A percentile compares a stretch with the other conserved stretches of the same genome.
Conservation (phyloP, 2,797 vertebrate genomes). For the Dermochelys coriacea region DNA sequence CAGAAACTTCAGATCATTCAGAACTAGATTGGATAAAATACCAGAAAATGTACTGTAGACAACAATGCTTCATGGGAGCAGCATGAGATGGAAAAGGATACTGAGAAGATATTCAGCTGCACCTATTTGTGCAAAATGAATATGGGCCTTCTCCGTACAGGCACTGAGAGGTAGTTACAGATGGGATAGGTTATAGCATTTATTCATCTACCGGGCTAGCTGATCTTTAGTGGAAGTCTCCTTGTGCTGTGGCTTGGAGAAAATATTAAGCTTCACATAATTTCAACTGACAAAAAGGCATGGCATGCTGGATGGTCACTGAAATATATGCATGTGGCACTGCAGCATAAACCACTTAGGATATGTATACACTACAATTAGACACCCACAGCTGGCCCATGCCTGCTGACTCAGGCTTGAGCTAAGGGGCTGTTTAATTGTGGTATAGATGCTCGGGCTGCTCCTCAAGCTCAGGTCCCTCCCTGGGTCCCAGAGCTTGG, state of each 20-base stretch:
- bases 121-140: not conserved
- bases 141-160: not conserved
- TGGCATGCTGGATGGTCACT: not conserved
- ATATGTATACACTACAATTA: not conserved
- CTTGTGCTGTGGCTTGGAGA: not conserved
- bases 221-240: not conserved
- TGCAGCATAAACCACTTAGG: not conserved
- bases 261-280: not conserved
- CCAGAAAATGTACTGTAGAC: not conserved
- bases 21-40: not conserved
- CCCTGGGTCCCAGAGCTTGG: not conserved
- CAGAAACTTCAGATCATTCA: not conserved
- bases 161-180: not conserved
- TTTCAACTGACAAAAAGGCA: not conserved
- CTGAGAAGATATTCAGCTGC: not conserved
- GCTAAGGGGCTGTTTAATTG: not conserved
- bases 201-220: not conserved
- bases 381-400: not conserved
- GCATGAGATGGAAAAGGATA: not conserved
- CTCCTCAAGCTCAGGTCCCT: not conserved
- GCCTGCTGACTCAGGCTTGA: not conserved
- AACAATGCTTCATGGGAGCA: not conserved
- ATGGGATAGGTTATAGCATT: not conserved
- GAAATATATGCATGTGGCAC: not conserved
- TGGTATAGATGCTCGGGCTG: not conserved